Conservation (phyloP, 2,888 invertebrate species). For the Barypeithes pellucidus region DNA sequence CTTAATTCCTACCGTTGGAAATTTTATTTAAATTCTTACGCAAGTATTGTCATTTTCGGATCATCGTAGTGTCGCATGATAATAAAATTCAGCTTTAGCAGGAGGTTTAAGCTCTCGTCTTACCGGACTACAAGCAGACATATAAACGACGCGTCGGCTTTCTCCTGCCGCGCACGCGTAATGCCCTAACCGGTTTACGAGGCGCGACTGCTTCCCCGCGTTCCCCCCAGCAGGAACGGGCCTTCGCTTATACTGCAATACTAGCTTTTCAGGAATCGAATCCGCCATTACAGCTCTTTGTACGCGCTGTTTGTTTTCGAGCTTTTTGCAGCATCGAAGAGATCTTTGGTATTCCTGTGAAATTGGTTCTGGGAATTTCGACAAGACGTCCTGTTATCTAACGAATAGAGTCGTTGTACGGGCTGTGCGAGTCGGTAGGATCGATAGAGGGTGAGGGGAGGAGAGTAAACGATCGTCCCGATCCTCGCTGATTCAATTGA, state of each 20-base stretch:
- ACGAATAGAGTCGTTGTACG: slow-evolving; percentile 23
- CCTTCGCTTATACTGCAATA: slow-evolving; percentile 31
- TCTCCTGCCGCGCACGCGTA: slow-evolving; percentile 27
- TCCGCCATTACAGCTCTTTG: slow-evolving; percentile 40
- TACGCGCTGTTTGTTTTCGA: slow-evolving; percentile 35
- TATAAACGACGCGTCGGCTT: slow-evolving; percentile 32
- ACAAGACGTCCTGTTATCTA: neutral
- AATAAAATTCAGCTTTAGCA: too few relatives aligned
- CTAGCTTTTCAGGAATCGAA: slow-evolving; percentile 41
- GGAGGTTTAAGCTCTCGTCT: slow-evolving; percentile 1
- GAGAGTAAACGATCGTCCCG: slow-evolving; percentile 34
- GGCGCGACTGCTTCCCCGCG: slow-evolving; percentile 28
- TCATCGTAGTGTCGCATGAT: too few relatives aligned
- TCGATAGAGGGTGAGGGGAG: slow-evolving; percentile 34
- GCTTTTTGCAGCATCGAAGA: slow-evolving; percentile 17
- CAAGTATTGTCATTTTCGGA: too few relatives aligned
- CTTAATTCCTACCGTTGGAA: too few relatives aligned
- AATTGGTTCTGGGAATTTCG: neutral
- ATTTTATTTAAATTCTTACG: too few relatives aligned
- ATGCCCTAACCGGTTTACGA: slow-evolving; percentile 28
- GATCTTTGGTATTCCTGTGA: slow-evolving; percentile 5
- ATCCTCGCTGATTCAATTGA: slow-evolving; percentile 30
- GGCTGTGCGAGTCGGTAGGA: slow-evolving; percentile 32
- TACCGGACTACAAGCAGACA: slow-evolving; percentile 36
- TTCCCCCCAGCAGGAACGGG: slow-evolving; percentile 24